Base-by-base conservation (phyloP, 1,140 invertebrate genomes). In the Sesamia nonagrioides region DNA sequence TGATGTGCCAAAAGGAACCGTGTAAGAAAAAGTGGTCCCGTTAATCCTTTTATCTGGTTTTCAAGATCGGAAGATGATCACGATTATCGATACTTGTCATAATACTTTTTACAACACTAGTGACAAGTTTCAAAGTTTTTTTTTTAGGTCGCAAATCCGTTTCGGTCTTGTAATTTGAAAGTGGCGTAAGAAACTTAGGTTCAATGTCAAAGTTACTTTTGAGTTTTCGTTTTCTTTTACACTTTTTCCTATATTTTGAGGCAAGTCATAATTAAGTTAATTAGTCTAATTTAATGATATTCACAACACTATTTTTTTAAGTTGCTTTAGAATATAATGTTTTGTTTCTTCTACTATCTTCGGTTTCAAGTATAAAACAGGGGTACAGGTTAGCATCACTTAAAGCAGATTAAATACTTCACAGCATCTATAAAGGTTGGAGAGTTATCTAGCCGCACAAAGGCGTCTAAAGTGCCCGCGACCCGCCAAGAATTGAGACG, bases 401-500 rank as follows among this genome's bases (percentile, higher is more conserved):
- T 58, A 33, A 58, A 58, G 54, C 54, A 58, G 54, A 69, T 69
- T 69, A 40, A 56, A 72, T 72, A 54, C 69, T 56, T 40, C 56
- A 74, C 40, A 42, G 37, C 71, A 60, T 42, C 71, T 58, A 45
- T 74, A 74, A 74, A 74, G 52, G 54, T 74, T 45, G 54, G 35
- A 21, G 54, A 50, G 40, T 61, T 63, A 75, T 75, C 45, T 74
- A 13, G 73, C 21, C 42, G 61, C 71, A 77, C 45, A 80, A 71
- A 75, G 79, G 54, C 71, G 75, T 82, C 72, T 80, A 78, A 82
- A 82, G 75, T 73, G 50, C 33, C 40, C 54, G 68, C 60, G 73
- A 72, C 18, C 50, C 17, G 61, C 35, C 74, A 79, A 63, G 69
- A 68, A 86, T 84, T 84, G 80, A 86, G 83, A 82, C 78, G 78